Conservation (phyloP, 2,797 vertebrate genomes). For the Hirundo rustica region DNA sequence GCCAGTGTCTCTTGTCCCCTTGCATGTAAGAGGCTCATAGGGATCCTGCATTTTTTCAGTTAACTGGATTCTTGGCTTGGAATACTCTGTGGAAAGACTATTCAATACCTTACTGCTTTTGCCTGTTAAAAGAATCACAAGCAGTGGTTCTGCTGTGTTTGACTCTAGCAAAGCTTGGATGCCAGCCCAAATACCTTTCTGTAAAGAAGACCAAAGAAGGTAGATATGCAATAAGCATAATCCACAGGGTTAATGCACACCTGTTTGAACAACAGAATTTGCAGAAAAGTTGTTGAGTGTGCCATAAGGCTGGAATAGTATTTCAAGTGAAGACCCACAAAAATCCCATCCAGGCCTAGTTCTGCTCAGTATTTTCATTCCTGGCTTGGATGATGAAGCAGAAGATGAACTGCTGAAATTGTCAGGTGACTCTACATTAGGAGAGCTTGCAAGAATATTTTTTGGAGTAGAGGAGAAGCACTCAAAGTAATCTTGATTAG, state of each 20-base stretch:
- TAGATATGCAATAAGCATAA: background rate
- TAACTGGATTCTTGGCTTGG: background rate
- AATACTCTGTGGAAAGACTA: background rate
- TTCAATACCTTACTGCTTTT: background rate
- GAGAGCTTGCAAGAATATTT: background rate
- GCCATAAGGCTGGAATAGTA: background rate
- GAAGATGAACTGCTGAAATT: background rate
- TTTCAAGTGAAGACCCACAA: background rate
- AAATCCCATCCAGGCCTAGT: background rate
- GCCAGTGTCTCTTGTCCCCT: background rate
- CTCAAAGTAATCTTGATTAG: background rate
- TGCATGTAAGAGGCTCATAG: background rate
- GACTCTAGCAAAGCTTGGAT: background rate
- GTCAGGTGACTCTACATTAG: background rate
- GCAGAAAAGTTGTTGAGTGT: background rate
- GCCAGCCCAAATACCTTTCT: background rate
- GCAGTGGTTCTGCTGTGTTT: background rate
- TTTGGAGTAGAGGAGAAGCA: background rate
- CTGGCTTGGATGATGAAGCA: background rate
- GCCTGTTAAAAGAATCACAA: background rate
- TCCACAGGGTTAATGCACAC: background rate
- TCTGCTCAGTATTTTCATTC: background rate
- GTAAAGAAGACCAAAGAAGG: background rate
- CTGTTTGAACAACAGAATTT: background rate
- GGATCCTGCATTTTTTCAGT: background rate